Percentiles rank a stretch among this genome's conserved stretches.
phyloP scores from a whole-genome alignment of 1,140 invertebrate genomes.

The Drosophila ananassae region DNA sequence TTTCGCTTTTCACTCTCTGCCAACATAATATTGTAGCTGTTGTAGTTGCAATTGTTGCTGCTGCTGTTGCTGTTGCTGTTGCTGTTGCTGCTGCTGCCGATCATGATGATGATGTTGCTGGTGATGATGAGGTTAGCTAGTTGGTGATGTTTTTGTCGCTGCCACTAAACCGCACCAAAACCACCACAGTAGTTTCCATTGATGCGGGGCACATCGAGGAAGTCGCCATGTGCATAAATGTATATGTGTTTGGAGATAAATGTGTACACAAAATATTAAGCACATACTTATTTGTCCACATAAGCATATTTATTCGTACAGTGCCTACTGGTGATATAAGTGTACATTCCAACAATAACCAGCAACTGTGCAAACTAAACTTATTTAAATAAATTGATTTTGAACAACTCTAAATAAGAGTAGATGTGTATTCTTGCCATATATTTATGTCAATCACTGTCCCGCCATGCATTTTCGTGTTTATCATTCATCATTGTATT shows the following conservation, averaged over 20 bases:
- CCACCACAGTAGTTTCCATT: conserved; percentile 53
- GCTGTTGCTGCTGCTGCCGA: conserved; percentile 5
- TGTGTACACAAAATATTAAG: conserved; percentile 37
- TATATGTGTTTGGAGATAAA: conserved; percentile 20
- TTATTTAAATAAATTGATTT: background rate
- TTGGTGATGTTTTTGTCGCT: conserved; percentile 33
- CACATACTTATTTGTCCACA: conserved; percentile 25
- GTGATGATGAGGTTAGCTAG: conserved; percentile 41
- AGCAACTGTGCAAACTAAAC: background rate
- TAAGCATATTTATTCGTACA: conserved; percentile 23
- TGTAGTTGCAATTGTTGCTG: conserved; percentile 53
- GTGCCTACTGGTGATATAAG: conserved; percentile 4
- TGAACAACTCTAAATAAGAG: too few species aligned
- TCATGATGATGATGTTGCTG: conserved; percentile 21
- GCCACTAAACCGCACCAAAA: background rate
- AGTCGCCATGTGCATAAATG: conserved; percentile 36
- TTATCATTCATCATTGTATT: conserved; percentile 33
- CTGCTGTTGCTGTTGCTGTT: conserved; percentile 18
- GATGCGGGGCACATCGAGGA: conserved; percentile 49
- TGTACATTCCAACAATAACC: conserved; percentile 1
- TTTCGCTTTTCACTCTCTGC: conserved; percentile 51
- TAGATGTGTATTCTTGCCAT: background rate
- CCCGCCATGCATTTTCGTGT: conserved; percentile 9
- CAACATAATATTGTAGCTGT: conserved; percentile 63
- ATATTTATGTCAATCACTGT: background rate